Evolutionary conservation across 2,113 vertebrate genomes (phyloP), one percentile per base, ranked within the genome.

Genomic region (Cervus canadensis): DNA sequence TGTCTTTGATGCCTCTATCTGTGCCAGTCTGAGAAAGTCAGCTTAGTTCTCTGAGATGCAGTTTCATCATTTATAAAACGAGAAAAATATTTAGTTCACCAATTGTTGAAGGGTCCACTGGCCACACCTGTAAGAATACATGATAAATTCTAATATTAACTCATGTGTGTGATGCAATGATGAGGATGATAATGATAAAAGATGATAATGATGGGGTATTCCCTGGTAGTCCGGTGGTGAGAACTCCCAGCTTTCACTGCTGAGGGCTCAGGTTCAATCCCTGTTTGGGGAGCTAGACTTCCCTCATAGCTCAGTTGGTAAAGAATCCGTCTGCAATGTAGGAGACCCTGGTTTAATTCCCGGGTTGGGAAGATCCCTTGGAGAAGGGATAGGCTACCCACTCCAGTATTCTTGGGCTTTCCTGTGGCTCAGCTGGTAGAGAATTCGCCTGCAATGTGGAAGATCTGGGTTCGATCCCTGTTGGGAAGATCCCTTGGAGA

Each of bases 91-190:
- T 84, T 40, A 56, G 60, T 74, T 94, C 45, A 76, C 5, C 30
- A 28, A 7, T 43, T 48, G 15, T 48, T 81, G 40, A 57, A 40
- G 50, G 54, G 15, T 52, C 8, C 8, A 50, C 78, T 56, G 52
- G 43, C 13, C 15, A 23, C 6, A 14, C 26, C 81, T 85, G 23
- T 1, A 59, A 86, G 62, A 78, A 67, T 4, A 17, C 7, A 8
- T 33, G 54, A 28, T 11, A 85, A 90, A 60, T 79, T 97, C 48
- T 25, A 87, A 43, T 48, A 10, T 91, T 28, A 94, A 60, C 30
- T 48, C 28, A 50, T 50, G 15, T 40, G 10, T 79, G 25, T 36
- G 28, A 48, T 40, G 26, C 25, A 36, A 60, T 15, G 48, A 56
- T 7, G 40, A 60, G 21, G 45, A 82, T 43, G 60, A 21, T 21